Evolutionary conservation across 1,140 invertebrate genomes (phyloP), one percentile per base, ranked within the genome.

Genomic region (Drosophila pseudoobscura): DNA sequence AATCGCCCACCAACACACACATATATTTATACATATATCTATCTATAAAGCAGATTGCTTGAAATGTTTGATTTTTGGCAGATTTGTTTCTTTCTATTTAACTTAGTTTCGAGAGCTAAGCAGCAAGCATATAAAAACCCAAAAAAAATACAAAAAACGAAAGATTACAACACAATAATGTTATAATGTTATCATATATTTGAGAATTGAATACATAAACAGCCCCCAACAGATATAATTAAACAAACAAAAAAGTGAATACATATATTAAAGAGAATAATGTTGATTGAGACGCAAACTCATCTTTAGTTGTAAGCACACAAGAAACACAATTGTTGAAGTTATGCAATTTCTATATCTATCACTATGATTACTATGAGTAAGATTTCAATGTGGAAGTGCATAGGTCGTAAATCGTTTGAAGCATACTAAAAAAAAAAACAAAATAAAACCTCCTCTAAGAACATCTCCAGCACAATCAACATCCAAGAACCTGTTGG

Each of bases 211-310:
- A 51, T 68, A 69, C 52, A 63, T 11, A 17, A 35, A 9, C 35
- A 39, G 35, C 35, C 35, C 31, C 35, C 35, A 66, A 66, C 11
- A 29, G 41, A 52, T 44, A 62, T 29, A 68, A 17, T 24, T 24
- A 52, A 58, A 53, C 52, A 41, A 47, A 43, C 22, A 44, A 57
- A 57, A 57, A 51, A 26, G 69, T 68, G 31, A 68, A 24, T 47
- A 64, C 15, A 69, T 51, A 69, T 68, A 11, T 26, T 39, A 47
- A 31, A 22, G 47, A 56, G n/a, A 26, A 74, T 62, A 77, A 87
- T 78, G 82, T 82, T 88, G 75, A 88, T 84, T 73, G 64, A 85
- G 82, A 87, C 59, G 62, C 74, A 87, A 87, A 78, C 78, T 85
- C 78, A 87, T 51, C 69, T 75, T 87, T 87, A 85, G 74, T 82